A percentile compares a stretch with the other conserved stretches of the same genome.
Evolutionary conservation across 2,888 invertebrate genomes (phyloP).

Genomic region (Caenorhabditis panamensis): DNA sequence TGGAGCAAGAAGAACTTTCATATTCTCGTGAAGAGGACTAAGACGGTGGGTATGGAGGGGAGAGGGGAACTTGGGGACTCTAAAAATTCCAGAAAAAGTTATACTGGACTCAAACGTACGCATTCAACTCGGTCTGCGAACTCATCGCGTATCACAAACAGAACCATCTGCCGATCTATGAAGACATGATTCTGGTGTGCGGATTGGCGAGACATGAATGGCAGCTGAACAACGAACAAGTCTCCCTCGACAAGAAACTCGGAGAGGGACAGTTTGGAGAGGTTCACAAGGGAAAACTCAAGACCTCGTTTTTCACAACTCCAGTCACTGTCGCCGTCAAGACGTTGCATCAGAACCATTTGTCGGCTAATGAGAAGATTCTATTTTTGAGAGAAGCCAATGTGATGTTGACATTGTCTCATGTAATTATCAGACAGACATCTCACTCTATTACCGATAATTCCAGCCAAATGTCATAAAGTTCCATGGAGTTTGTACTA

Average conservation of each 20-base stretch:
- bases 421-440: slow-evolving; percentile 6
- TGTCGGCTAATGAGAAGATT: slow-evolving; percentile 94
- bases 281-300: slow-evolving; percentile 60
- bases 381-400: slow-evolving; percentile 97
- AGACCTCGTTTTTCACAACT: slow-evolving; percentile 59
- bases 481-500: slow-evolving; percentile 88
- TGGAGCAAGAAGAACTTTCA: slow-evolving; percentile 41
- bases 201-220: slow-evolving; percentile 60
- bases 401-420: slow-evolving; percentile 88
- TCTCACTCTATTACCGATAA: no score
- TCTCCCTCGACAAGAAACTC: slow-evolving; percentile 42
- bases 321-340: slow-evolving; percentile 66
- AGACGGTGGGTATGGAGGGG: slow-evolving; percentile 33
- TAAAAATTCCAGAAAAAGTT: slow-evolving; percentile 60
- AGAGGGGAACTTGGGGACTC: neutral
- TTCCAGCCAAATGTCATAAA: slow-evolving; percentile 88
- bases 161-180: slow-evolving; percentile 40
- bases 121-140: slow-evolving; percentile 65
- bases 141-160: slow-evolving; percentile 65
- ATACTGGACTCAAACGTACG: slow-evolving; percentile 66
- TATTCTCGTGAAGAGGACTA: slow-evolving; percentile 65
- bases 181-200: slow-evolving; percentile 27
- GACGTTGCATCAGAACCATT: slow-evolving; percentile 87
- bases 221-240: slow-evolving; percentile 71
- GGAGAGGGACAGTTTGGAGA: slow-evolving; percentile 70